A percentile compares a stretch with the other conserved stretches of the same genome.
These are phyloP conservation scores for Macrotus californicus DNA, from an alignment of 2,113 vertebrate genomes.

Conservation along the genomic window DNA sequence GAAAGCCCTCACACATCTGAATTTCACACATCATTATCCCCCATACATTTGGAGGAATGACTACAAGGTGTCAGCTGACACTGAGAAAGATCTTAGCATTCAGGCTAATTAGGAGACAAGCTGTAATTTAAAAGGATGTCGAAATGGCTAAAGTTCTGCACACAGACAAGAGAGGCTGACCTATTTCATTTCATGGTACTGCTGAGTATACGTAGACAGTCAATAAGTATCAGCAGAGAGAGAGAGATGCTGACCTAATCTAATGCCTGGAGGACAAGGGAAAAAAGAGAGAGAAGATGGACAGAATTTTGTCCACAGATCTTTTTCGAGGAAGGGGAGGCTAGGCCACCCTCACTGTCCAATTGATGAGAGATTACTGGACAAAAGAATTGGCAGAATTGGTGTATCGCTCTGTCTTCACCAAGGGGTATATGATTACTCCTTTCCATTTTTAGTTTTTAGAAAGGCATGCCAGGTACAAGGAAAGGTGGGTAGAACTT, in stretches of 20 bases:
- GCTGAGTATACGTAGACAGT: not conserved
- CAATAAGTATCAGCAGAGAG: not conserved
- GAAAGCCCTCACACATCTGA: not conserved
- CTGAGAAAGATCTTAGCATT: slow-evolving; percentile 43
- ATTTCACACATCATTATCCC: slow-evolving; percentile 43
- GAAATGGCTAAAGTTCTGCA: slow-evolving; percentile 31
- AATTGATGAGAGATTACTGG: not conserved
- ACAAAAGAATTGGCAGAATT: not conserved
- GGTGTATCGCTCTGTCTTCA: not conserved
- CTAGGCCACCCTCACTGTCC: not conserved
- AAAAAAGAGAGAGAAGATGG: not conserved
- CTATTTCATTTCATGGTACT: not conserved
- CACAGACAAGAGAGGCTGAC: slow-evolving; percentile 6
- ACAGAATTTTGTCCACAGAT: not conserved
- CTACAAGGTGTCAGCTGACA: slow-evolving; percentile 46
- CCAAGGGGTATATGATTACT: not conserved
- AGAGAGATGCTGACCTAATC: not conserved
- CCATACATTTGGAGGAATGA: slow-evolving; percentile 43
- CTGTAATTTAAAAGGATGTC: slow-evolving; percentile 35
- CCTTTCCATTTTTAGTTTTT: slow-evolving; percentile 11
- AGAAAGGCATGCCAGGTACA: not conserved
- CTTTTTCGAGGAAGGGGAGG: not conserved
- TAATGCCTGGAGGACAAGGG: not conserved
- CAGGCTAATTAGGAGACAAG: slow-evolving; percentile 47
- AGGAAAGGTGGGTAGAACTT: slow-evolving; percentile 22